Conservation (phyloP, 92 coral and sea anemone genomes). For the Palythoa grandiflora region DNA sequence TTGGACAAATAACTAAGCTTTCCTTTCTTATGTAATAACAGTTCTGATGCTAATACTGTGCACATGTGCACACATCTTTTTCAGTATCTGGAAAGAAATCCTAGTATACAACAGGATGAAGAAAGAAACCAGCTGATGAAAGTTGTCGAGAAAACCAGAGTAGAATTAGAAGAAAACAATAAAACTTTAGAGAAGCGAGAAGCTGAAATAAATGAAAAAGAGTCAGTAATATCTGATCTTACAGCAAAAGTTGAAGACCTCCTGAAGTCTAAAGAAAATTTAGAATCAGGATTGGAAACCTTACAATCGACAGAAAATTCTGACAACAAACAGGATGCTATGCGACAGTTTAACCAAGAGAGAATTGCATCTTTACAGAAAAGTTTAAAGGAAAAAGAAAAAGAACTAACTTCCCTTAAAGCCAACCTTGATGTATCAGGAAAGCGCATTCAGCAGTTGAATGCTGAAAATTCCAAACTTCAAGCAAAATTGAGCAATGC, state of each 20-base stretch:
- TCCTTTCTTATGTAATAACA: too few species aligned
- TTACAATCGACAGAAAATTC: constrained; percentile 17
- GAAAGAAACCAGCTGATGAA: constrained; percentile 26
- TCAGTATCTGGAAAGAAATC: constrained; percentile 9
- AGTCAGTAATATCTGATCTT: constrained; percentile 26
- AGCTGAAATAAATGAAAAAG: not conserved
- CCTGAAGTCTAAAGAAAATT: constrained; percentile 1
- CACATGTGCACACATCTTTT: not conserved
- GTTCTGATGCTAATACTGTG: not conserved
- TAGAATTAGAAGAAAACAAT: constrained; percentile 12
- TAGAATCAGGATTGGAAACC: constrained; percentile 15
- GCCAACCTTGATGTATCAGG: constrained; percentile 63
- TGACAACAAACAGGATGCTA: constrained; percentile 53
- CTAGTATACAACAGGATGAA: not conserved
- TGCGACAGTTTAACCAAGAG: constrained; percentile 67
- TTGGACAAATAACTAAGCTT: too few species aligned
- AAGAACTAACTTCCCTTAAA: constrained; percentile 43
- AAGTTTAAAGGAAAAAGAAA: constrained; percentile 46
- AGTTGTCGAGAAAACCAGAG: constrained; percentile 42
- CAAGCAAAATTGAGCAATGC: constrained; percentile 79
- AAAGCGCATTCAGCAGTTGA: constrained; percentile 54
- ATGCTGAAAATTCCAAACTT: constrained; percentile 76
- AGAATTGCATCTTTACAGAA: constrained; percentile 53
- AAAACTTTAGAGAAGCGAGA: constrained; percentile 5
- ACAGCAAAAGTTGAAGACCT: constrained; percentile 16